Percentiles rank a stretch among this genome's conserved stretches.
These are phyloP conservation scores for Lochmaea crataegi DNA, from an alignment of 2,888 invertebrate species.

Conservation along the genomic window DNA sequence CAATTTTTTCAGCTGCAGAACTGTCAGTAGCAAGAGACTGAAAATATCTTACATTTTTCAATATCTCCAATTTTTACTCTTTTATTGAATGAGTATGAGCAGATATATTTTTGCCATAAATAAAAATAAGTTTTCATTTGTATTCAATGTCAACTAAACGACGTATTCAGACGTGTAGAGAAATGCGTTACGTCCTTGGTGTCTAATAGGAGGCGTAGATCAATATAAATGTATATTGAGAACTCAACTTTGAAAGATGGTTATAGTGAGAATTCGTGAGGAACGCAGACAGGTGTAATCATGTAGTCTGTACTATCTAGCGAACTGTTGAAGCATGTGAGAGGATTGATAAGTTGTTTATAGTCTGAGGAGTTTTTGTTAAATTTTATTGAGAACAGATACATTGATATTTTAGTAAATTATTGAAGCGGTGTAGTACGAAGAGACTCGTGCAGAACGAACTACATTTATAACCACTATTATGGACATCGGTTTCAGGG, in stretches of 20 bases:
- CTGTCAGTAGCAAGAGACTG: too few relatives aligned
- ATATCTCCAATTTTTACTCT: too few relatives aligned
- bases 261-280: neutral
- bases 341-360: neutral
- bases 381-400: neutral
- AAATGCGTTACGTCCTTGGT: neutral
- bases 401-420: neutral
- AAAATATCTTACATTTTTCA: too few relatives aligned
- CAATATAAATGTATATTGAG: slow-evolving; percentile 17
- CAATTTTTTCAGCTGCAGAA: too few relatives aligned
- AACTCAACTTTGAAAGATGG: neutral
- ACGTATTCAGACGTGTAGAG: neutral
- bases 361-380: neutral
- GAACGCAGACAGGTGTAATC: slow-evolving; percentile 19
- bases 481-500: too few relatives aligned
- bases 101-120: neutral
- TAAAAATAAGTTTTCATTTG: neutral
- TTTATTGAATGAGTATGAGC: too few relatives aligned
- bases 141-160: neutral
- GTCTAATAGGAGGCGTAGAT: slow-evolving; percentile 1
- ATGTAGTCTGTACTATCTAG: slow-evolving; percentile 1
- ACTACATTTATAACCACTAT: too few relatives aligned
- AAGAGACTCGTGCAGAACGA: too few relatives aligned
- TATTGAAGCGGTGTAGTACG: neutral
- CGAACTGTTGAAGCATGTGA: slow-evolving; percentile 6